Percentiles rank a stretch among this genome's conserved stretches.
Evolutionary conservation across 2,113 vertebrate species (phyloP).

Genomic region (Mormoops blainvillei): DNA sequence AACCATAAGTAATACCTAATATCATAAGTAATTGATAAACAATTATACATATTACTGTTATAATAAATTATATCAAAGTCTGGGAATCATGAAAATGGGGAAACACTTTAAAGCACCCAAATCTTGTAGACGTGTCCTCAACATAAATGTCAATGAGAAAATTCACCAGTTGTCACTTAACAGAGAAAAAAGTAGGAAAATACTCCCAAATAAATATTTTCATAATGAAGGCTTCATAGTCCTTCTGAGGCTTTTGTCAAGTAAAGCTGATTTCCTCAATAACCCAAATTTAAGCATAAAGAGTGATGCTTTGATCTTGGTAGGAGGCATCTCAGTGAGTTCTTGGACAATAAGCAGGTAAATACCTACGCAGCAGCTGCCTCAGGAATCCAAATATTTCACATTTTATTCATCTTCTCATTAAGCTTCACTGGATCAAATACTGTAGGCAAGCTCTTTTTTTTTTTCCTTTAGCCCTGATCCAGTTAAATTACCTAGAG

Average conservation of each 20-base stretch:
- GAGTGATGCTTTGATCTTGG: slow-evolving; percentile 44
- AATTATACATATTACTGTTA: background rate
- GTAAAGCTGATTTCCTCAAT: slow-evolving; percentile 14
- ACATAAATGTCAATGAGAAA: background rate
- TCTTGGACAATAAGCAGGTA: slow-evolving; percentile 56
- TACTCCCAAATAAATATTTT: background rate
- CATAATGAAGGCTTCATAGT: background rate
- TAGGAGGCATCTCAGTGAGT: slow-evolving; percentile 23
- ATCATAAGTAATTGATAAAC: background rate
- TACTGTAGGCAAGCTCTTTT: background rate
- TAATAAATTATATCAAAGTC: background rate
- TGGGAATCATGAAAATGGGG: background rate
- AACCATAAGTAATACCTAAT: background rate
- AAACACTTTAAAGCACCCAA: background rate
- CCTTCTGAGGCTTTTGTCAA: background rate
- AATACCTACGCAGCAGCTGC: slow-evolving; percentile 37
- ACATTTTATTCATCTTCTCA: slow-evolving; percentile 49
- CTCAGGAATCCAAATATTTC: slow-evolving; percentile 48
- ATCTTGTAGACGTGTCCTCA: background rate
- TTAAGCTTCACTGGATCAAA: slow-evolving; percentile 45
- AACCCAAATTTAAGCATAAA: slow-evolving; percentile 20
- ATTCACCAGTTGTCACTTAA: background rate
- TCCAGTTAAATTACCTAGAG: slow-evolving; percentile 38
- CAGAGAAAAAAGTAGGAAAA: slow-evolving; percentile 6
- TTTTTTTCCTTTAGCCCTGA: background rate